Conservation (phyloP, 2,888 invertebrate species). For the Macrophya alboannulata region DNA sequence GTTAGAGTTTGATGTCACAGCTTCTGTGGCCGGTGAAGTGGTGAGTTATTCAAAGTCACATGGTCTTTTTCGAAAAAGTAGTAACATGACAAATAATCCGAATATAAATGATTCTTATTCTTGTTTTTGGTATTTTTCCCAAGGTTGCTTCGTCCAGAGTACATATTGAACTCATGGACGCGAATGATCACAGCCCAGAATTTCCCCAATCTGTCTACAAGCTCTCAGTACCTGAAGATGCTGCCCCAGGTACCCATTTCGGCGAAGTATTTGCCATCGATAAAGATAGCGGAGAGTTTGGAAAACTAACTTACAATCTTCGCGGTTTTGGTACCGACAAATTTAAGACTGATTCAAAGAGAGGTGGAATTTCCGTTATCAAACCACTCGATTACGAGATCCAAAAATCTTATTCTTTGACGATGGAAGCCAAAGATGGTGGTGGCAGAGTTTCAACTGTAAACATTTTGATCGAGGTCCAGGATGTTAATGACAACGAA, state of each 20-base stretch:
- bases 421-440: slow-evolving; percentile 91
- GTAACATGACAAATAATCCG: neutral
- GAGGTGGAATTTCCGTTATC: slow-evolving; percentile 87
- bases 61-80: neutral
- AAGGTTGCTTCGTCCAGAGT: slow-evolving; percentile 84
- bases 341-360: slow-evolving; percentile 86
- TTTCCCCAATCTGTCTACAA: slow-evolving; percentile 86
- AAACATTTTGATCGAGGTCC: slow-evolving; percentile 87
- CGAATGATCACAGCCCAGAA: slow-evolving; percentile 90
- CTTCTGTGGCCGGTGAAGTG: slow-evolving; percentile 81
- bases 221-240: slow-evolving; percentile 86
- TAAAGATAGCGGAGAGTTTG: slow-evolving; percentile 87
- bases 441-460: slow-evolving; percentile 88
- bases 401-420: slow-evolving; percentile 90
- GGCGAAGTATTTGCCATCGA: slow-evolving; percentile 87
- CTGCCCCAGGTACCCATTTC: slow-evolving; percentile 84
- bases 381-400: slow-evolving; percentile 89
- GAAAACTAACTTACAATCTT: slow-evolving; percentile 87
- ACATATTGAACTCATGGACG: slow-evolving; percentile 86
- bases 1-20: slow-evolving; percentile 87
- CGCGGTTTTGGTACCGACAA: slow-evolving; percentile 91
- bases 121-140: slow-evolving; percentile 67
- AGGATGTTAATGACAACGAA: slow-evolving; percentile 90
- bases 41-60: slow-evolving; percentile 65
- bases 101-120: slow-evolving; percentile 11